Evolutionary conservation across 2,888 invertebrate species (phyloP).

Genomic region (Tenthredo scrophulariae): DNA sequence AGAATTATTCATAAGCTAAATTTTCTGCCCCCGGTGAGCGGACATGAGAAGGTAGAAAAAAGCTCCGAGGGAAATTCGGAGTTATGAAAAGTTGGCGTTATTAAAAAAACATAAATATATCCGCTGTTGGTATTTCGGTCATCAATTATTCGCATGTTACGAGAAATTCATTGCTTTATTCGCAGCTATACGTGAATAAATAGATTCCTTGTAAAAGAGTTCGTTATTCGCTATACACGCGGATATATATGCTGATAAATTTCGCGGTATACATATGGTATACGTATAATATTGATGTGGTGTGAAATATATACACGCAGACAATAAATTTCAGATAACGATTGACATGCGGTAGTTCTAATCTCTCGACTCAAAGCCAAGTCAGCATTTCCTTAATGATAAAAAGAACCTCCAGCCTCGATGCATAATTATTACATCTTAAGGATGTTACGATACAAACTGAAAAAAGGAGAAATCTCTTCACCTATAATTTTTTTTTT

Average conservation of each 20-base stretch:
- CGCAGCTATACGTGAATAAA: background rate
- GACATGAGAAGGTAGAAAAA: background rate
- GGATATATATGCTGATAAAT: background rate
- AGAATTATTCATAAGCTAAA: background rate
- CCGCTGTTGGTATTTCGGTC: background rate
- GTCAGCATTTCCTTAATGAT: conserved; percentile 12
- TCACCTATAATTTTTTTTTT: too few species aligned
- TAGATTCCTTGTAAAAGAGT: conserved; percentile 7
- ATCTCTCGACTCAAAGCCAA: background rate
- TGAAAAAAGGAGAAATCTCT: background rate
- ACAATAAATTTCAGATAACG: conserved; percentile 4
- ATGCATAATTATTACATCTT: background rate
- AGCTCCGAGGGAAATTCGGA: background rate
- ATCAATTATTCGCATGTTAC: background rate
- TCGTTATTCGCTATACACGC: background rate
- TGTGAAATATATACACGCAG: background rate
- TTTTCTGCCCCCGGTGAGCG: background rate
- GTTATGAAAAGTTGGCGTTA: background rate
- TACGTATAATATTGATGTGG: background rate
- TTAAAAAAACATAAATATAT: background rate
- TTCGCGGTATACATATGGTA: background rate
- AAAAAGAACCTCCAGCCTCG: background rate
- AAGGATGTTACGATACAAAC: background rate
- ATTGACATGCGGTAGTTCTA: background rate
- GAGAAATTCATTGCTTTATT: background rate